Base-by-base conservation (phyloP, 1,140 invertebrate species). In the Scaptomyza graminum region DNA sequence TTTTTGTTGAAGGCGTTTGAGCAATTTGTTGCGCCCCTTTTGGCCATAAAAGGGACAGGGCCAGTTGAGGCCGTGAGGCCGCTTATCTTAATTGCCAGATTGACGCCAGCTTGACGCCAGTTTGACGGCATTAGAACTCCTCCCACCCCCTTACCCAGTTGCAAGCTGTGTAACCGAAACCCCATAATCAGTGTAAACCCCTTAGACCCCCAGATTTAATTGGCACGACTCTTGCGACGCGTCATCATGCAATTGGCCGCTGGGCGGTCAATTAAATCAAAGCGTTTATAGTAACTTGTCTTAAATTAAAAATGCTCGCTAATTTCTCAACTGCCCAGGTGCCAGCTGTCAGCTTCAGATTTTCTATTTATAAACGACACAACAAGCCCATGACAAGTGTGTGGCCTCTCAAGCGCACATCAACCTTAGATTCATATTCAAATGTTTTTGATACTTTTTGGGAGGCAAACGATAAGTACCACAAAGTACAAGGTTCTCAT, bases 181-280 rank as follows among this genome's bases (percentile, higher is more conserved):
- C 63, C 78, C 76, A 82, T 87, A 87, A 87, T 88, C 83, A 88
- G 67, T 65, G 64, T 15, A 47, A 18, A 41, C 79, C 31, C 44
- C 31, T 9, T n/a, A 41, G n/a, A 8, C 47, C 59, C 59, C 64
- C 22, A 39, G 80, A 71, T 79, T 85, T 87, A 87, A 85, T 85
- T 85, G 82, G 82, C 82, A 85, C 82, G 82, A 87, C 67, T 82
- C 80, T 49, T 69, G 85, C 82, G 74, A 71, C 67, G 81, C 62
- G 76, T 74, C 75, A 54, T 74, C 79, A 77, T 69, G 74, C 70
- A 78, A 74, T 69, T 71, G 67, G 79, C 79, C 79, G 74, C 50
- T 69, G 74, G 78, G 70, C 64, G 63, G 44, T 51, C 82, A 87
- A 87, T 85, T 85, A 85, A 74, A 72, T 75, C 55, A 52, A 74